Evolutionary conservation across 1,140 invertebrate species (phyloP), one percentile per base, ranked within the genome.

Genomic region (Scaptodrosophila lebanonensis): DNA sequence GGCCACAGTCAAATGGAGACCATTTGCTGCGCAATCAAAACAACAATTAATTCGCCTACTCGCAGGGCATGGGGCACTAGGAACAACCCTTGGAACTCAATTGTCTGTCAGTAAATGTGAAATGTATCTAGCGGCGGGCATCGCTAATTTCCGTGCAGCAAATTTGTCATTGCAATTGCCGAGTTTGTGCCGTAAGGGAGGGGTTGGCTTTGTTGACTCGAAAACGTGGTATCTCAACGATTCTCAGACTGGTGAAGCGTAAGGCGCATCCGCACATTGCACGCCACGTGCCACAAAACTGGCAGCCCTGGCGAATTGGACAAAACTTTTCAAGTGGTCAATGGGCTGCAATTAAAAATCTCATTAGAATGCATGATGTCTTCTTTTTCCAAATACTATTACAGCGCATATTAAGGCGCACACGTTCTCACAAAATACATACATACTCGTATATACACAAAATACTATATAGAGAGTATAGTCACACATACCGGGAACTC

Each of bases 41-140:
- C 75, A 79, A 64, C 65, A 79, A 79, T 79, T 79, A 79, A 79
- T 79, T 79, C 73, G 53, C 65, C 73, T 69, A 73, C 73, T 59
- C 39, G 39, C 17, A 5, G 8, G 33, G 22, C 3, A 9, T 13
- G 8, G 48, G 15, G 35, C 38, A 29, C 18, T 22, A 30, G 32
- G 36, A 66, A 45, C 72, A 62, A 82, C 73, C 73, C 73, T 51
- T 52, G 69, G 56, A 11, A 68, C 68, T 69, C 73, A 79, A 79
- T 79, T 82, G 75, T 79, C 73, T 71, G 64, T 72, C 73, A 50
- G 68, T 82, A 79, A n/a, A 82, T 79, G 77, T 79, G 75, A 82
- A 79, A 79, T 79, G 69, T 79, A 79, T 79, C 73, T 82, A 57
- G 42, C 39, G 68, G 51, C 48, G 60, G 73, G 73, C 73, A 79